Base-by-base conservation (phyloP, 2,888 invertebrate species). In the Drosophila niveifrons region DNA sequence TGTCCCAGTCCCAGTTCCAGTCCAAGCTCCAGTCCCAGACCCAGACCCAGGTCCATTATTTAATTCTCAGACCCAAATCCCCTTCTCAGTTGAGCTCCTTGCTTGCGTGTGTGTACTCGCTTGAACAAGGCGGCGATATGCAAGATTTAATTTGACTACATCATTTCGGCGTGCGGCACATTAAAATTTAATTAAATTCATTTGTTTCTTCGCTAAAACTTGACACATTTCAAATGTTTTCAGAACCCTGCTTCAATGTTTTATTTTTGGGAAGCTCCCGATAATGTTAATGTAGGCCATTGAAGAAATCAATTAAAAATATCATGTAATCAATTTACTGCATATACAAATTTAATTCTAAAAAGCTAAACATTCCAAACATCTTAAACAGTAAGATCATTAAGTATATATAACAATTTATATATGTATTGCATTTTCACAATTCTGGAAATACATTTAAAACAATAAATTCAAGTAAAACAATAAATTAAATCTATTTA, bases 81-180 rank as follows among this genome's bases (percentile, higher is more conserved):
- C 34, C 34, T 34, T 34, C 34, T 11, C 34, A 34, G 34, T 34
- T 31, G 11, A 10, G 34, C 34, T 36, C 36, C 36, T 36, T 36
- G 36, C 28, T 34, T 28, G 52, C 36, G 29, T 63, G 70, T 67
- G 73, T 56, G 51, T 73, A 75, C 48, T 64, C 52, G 66, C 63
- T 63, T 63, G 68, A 61, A 39, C 36, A 48, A 72, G 78, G 59
- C 88, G 86, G 86, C 85, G 89, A 86, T 86, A 85, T 88, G 89
- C 72, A 76, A 88, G 82, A 86, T 89, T 89, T 87, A 74, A 84
- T 80, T 84, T 85, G 67, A 48, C 55, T 66, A 57, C 55, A 69
- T 65, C 65, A 69, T 67, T 69, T 65, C 48, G 56, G 48, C 59
- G 57, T 59, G 66, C 44, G 56, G 43, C 68, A 59, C 67, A 78